Conservation (phyloP, 2,797 vertebrate species). For the Spatula clypeata region DNA sequence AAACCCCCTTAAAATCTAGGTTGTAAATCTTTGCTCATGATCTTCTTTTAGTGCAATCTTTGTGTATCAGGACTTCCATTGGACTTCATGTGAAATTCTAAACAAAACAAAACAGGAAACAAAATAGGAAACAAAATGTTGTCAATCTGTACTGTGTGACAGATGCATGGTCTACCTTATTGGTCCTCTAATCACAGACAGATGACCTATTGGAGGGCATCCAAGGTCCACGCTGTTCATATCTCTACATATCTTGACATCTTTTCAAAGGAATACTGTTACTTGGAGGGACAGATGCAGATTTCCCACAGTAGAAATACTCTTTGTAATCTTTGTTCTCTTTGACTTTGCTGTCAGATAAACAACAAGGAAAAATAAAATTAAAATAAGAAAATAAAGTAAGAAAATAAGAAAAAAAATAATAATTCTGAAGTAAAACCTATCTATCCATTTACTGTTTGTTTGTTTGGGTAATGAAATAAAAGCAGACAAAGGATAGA, state of each 20-base stretch:
- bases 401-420: neutral
- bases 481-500: neutral
- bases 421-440: neutral
- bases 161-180: neutral
- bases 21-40: neutral
- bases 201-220: neutral
- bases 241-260: neutral
- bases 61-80: neutral
- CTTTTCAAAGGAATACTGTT: neutral
- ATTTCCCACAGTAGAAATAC: neutral
- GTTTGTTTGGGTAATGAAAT: neutral
- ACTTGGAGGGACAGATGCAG: neutral
- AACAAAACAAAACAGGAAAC: neutral
- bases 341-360: neutral
- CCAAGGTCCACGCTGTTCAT: neutral
- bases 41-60: neutral
- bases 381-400: too few relatives aligned
- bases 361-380: neutral
- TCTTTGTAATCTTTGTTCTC: neutral
- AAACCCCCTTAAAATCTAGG: neutral
- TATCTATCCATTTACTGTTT: neutral
- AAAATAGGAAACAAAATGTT: neutral
- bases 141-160: neutral
- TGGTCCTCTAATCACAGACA: neutral
- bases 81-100: neutral